phyloP scores from a whole-genome alignment of 2,797 vertebrate species.

The Arnoldichthys spilopterus region DNA sequence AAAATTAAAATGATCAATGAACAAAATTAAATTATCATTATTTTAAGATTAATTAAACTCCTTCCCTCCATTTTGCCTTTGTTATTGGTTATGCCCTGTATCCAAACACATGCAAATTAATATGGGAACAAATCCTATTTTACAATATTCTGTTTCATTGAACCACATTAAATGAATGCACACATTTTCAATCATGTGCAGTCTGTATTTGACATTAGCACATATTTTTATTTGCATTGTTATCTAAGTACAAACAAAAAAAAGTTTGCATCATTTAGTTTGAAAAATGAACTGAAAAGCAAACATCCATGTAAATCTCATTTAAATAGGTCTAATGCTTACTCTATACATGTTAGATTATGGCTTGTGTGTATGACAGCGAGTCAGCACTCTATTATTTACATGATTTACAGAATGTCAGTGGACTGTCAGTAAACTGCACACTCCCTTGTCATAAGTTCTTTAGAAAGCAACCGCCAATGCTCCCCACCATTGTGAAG shows the following conservation, averaged over 20 bases:
- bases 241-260: constrained; percentile 68
- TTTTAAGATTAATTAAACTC: no score
- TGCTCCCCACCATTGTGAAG: constrained; percentile 9
- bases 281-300: constrained; percentile 26
- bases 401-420: constrained; percentile 38
- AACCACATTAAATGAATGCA: neutral
- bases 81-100: no score
- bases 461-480: constrained; percentile 15
- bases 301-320: constrained; percentile 8
- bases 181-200: neutral
- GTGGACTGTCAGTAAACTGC: constrained; percentile 31
- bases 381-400: constrained; percentile 11
- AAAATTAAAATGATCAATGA: no score
- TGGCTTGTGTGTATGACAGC: constrained; percentile 22
- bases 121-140: no score
- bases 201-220: constrained; percentile 47
- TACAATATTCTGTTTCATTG: no score
- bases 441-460: constrained; percentile 32
- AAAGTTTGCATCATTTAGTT: constrained; percentile 51
- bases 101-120: neutral
- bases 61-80: no score
- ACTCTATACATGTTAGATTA: constrained; percentile 6
- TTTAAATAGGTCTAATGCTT: constrained; percentile 34
- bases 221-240: constrained; percentile 68
- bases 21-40: no score